A percentile compares a stretch with the other conserved stretches of the same genome.
These are phyloP conservation scores for Fregata magnificens DNA, from an alignment of 2,113 vertebrate species.

Conservation along the genomic window DNA sequence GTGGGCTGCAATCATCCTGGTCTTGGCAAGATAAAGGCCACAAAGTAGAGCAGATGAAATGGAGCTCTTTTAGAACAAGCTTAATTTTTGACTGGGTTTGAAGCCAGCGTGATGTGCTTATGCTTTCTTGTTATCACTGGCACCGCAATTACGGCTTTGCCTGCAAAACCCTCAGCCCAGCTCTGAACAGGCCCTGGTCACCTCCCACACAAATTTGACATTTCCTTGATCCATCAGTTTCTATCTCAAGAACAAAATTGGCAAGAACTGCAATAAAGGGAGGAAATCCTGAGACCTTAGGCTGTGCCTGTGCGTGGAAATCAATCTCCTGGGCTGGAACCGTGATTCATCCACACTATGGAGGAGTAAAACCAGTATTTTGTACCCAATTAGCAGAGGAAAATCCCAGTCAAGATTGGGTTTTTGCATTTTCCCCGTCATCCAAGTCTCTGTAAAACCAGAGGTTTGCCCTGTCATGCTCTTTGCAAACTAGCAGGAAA, in stretches of 20 bases:
- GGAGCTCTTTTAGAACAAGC: neutral
- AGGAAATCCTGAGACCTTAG: slow-evolving; percentile 11
- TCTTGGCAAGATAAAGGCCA: neutral
- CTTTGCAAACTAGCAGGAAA: neutral
- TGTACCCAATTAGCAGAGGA: neutral
- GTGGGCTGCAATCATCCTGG: neutral
- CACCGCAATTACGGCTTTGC: neutral
- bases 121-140: neutral
- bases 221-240: neutral
- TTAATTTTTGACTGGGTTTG: neutral
- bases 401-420: neutral
- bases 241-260: neutral
- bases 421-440: neutral
- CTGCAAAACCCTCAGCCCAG: neutral
- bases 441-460: neutral
- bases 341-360: neutral
- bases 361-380: neutral
- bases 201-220: neutral
- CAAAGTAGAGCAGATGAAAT: neutral
- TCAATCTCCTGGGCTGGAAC: neutral
- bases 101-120: neutral
- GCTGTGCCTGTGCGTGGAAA: neutral
- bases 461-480: neutral
- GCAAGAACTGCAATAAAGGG: neutral
- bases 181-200: neutral